Evolutionary conservation across 2,888 invertebrate species (phyloP).

Genomic region (Noctua janthe): DNA sequence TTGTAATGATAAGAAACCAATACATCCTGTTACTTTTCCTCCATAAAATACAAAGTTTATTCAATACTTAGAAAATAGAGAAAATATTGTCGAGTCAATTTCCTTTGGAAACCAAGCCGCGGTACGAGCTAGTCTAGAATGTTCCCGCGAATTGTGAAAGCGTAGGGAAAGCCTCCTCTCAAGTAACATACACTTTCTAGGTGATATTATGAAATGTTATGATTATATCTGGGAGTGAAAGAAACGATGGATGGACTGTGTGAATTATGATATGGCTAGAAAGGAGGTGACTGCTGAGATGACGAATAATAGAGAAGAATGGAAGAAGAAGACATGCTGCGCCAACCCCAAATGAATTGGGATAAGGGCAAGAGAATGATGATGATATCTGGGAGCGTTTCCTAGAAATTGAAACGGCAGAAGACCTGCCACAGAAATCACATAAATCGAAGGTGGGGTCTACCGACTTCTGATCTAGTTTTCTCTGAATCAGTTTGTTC

Average conservation of each 20-base stretch:
- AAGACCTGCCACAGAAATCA: neutral
- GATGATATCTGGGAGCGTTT: conserved; percentile 7
- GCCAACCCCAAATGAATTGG: no score
- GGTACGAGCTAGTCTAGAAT: conserved; percentile 53
- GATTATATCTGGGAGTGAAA: neutral
- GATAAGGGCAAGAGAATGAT: neutral
- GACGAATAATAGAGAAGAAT: no score
- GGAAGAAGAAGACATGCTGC: no score
- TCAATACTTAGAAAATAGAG: conserved; percentile 48
- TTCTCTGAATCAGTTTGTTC: neutral
- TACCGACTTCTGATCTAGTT: neutral
- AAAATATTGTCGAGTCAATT: conserved; percentile 41
- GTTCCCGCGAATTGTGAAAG: conserved; percentile 53
- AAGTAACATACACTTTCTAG: conserved; percentile 36
- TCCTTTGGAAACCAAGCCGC: conserved; percentile 47
- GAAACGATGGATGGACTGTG: no score
- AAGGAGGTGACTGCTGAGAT: no score
- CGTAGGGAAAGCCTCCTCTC: conserved; percentile 49
- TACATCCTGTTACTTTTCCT: conserved; percentile 36
- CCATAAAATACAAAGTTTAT: conserved; percentile 53
- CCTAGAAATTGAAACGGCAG: neutral
- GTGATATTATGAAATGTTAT: conserved; percentile 27
- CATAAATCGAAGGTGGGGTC: no score
- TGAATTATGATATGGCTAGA: no score
- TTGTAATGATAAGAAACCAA: conserved; percentile 40